phyloP scores from a whole-genome alignment of 2,888 invertebrate species.

The Ernsta delagoae region DNA sequence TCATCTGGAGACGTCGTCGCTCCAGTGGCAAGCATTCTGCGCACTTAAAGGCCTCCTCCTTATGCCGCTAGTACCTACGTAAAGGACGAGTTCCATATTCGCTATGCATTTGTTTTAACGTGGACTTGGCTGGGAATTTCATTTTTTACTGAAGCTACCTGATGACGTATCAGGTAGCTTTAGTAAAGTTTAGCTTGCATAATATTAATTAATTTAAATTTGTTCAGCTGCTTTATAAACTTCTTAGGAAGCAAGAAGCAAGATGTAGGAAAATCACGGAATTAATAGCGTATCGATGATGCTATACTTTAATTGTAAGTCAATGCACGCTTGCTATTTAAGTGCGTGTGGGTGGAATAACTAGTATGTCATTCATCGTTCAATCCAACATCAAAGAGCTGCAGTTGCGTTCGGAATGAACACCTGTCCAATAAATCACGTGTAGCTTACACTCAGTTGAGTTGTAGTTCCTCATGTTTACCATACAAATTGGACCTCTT shows the following conservation, averaged over 20 bases:
- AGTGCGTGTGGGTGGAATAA: constrained; percentile 27
- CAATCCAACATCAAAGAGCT: constrained; percentile 33
- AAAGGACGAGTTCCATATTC: constrained; percentile 28
- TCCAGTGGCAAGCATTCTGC: constrained; percentile 38
- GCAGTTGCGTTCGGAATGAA: constrained; percentile 35
- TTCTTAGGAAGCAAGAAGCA: background rate
- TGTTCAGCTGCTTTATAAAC: background rate
- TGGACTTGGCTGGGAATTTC: background rate
- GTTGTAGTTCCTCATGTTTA: constrained; percentile 18
- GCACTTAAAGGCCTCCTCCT: constrained; percentile 27
- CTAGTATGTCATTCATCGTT: constrained; percentile 34
- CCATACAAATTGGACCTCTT: constrained; percentile 30
- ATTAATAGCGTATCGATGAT: constrained; percentile 10
- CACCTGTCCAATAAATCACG: constrained; percentile 37
- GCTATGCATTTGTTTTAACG: background rate
- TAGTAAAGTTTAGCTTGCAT: background rate
- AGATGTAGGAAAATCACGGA: background rate
- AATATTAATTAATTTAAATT: background rate
- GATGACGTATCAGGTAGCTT: background rate
- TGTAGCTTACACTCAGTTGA: constrained; percentile 14
- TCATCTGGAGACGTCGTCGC: constrained; percentile 64
- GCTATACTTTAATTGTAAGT: constrained; percentile 10
- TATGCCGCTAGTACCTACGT: constrained; percentile 23
- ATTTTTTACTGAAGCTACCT: background rate
- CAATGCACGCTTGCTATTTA: constrained; percentile 32